Evolutionary conservation across 2,888 invertebrate genomes (phyloP).

Genomic region (Eupeodes latifasciatus): DNA sequence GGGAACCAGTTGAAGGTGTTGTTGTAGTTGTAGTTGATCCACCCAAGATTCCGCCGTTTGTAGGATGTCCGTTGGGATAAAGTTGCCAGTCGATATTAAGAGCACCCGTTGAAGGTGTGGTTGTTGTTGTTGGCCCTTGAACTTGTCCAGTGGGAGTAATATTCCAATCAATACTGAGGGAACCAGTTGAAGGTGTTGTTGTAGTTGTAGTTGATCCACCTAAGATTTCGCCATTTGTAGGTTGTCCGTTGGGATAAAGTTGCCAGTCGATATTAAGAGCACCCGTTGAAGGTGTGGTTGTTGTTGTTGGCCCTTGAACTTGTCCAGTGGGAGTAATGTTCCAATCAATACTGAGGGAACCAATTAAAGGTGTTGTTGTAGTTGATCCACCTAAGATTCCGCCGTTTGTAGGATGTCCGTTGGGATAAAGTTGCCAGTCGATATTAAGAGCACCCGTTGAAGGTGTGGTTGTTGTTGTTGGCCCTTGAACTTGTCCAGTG

Average conservation of each 20-base stretch:
- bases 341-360: too few relatives aligned
- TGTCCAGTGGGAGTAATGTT: not conserved
- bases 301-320: not conserved
- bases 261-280: too few relatives aligned
- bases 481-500: too few relatives aligned
- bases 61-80: not conserved
- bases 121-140: not conserved
- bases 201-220: not conserved
- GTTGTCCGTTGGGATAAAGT: too few relatives aligned
- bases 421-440: too few relatives aligned
- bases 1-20: not conserved
- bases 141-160: too few relatives aligned
- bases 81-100: too few relatives aligned
- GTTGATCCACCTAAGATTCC: not conserved
- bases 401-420: too few relatives aligned
- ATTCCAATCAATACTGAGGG: too few relatives aligned
- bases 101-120: not conserved
- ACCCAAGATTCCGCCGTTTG: not conserved
- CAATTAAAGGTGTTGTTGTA: not conserved
- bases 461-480: too few relatives aligned
- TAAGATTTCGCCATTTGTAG: not conserved
- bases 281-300: too few relatives aligned
- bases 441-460: too few relatives aligned
- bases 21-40: not conserved
- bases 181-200: not conserved